Percentiles rank a stretch among this genome's conserved stretches.
phyloP scores from a whole-genome alignment of 37 sponge, comb jelly and placozoan species.

The Amphimedon queenslandica region DNA sequence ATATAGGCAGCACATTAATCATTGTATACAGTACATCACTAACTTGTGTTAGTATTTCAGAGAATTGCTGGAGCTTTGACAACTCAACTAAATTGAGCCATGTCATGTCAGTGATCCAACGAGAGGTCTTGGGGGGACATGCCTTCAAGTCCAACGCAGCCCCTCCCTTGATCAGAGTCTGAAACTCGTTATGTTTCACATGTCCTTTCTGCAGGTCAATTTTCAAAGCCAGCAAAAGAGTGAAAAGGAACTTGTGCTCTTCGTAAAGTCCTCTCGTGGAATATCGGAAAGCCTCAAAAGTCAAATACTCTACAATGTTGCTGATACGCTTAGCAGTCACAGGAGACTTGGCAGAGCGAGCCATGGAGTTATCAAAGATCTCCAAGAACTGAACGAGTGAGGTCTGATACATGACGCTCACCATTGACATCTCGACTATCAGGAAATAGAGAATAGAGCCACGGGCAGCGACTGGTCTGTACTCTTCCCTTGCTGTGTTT shows the following conservation, averaged over 20 bases:
- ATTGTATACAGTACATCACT: too few relatives aligned
- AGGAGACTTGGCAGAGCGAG: constrained; percentile 94
- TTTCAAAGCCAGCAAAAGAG: constrained; percentile 91
- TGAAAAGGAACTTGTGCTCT: constrained; percentile 97
- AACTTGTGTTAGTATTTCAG: constrained; percentile 85
- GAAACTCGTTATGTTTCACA: constrained; percentile 91
- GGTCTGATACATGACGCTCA: constrained; percentile 99
- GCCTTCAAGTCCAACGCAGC: constrained; percentile 98
- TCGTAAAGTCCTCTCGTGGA: constrained; percentile 93
- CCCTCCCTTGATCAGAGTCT: constrained; percentile 98
- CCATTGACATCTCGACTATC: constrained; percentile 98
- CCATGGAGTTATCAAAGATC: constrained; percentile 94
- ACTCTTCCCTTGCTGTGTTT: constrained; percentile 96
- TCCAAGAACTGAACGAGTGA: constrained; percentile 95
- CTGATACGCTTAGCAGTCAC: constrained; percentile 94
- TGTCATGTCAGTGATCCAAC: constrained; percentile 99
- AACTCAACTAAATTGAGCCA: constrained; percentile 99
- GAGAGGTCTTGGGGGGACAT: constrained; percentile 81
- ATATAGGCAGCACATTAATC: too few relatives aligned
- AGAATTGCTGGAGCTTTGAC: constrained; percentile 93
- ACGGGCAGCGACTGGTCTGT: constrained; percentile 97
- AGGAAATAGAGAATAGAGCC: constrained; percentile 99
- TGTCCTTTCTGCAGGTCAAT: constrained; percentile 91
- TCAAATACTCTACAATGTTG: constrained; percentile 91
- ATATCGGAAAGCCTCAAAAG: constrained; percentile 91